Evolutionary conservation across 2,113 vertebrate genomes (phyloP).

Genomic region (Laticauda colubrina): DNA sequence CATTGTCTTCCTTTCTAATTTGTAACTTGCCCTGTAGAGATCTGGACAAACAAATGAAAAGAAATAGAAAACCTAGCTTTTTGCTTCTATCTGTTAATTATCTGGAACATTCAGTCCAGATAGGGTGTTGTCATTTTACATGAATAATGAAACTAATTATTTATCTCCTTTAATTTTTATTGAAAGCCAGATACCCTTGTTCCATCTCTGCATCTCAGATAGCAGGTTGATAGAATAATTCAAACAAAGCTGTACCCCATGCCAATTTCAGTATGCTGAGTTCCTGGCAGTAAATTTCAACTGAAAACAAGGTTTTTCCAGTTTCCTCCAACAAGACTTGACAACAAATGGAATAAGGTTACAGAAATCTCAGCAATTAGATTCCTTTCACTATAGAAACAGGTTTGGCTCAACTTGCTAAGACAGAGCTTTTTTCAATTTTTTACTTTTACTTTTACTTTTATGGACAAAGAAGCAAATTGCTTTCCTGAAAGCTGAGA

Average conservation of each 20-base stretch:
- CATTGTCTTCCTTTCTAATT: not conserved
- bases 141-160: not conserved
- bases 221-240: not conserved
- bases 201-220: not conserved
- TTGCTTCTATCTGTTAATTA: not conserved
- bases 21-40: not conserved
- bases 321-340: not conserved
- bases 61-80: not conserved
- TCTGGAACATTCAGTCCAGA: not conserved
- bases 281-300: not conserved
- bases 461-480: not conserved
- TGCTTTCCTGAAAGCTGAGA: not conserved
- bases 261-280: not conserved
- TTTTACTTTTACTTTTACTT: not conserved
- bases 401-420: not conserved
- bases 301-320: not conserved
- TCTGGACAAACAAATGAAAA: not conserved
- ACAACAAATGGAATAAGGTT: not conserved
- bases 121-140: not conserved
- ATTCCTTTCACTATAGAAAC: not conserved
- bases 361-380: not conserved
- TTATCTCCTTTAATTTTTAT: not conserved
- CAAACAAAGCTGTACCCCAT: not conserved
- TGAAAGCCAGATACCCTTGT: not conserved
- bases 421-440: not conserved